Percentiles rank a stretch among this genome's conserved stretches.
Evolutionary conservation across 2,888 invertebrate genomes (phyloP).

Genomic region (Hetaerina titia): DNA sequence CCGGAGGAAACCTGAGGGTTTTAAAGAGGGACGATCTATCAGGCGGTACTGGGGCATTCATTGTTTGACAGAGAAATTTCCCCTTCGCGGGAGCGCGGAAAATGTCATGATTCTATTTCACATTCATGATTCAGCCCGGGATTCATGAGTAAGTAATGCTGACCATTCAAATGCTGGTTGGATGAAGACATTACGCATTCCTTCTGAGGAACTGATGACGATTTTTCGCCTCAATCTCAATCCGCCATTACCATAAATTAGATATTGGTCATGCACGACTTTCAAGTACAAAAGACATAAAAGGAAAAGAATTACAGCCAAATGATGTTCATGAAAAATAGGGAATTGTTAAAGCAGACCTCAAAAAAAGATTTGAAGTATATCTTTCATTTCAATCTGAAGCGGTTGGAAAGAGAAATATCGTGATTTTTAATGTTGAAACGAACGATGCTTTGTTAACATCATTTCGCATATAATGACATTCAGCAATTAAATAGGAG

Average conservation of each 20-base stretch:
- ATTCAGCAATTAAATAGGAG: too few species aligned
- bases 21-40: background rate
- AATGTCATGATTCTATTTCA: constrained; percentile 12
- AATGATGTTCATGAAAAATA: background rate
- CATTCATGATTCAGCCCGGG: background rate
- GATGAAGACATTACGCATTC: constrained; percentile 27
- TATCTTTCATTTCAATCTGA: background rate
- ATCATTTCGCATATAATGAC: too few species aligned
- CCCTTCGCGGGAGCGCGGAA: background rate
- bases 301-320: background rate
- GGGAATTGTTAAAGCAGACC: background rate
- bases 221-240: background rate
- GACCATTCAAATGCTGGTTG: background rate
- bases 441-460: too few species aligned
- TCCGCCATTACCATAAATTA: constrained; percentile 25
- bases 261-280: background rate
- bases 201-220: background rate
- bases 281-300: background rate
- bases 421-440: too few species aligned
- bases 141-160: background rate
- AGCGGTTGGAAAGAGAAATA: too few species aligned
- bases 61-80: background rate
- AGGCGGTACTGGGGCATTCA: background rate
- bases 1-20: background rate
- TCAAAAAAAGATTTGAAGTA: background rate